A percentile compares a stretch with the other conserved stretches of the same genome.
phyloP scores from a whole-genome alignment of 2,888 invertebrate genomes.

The Notodonta dromedarius region DNA sequence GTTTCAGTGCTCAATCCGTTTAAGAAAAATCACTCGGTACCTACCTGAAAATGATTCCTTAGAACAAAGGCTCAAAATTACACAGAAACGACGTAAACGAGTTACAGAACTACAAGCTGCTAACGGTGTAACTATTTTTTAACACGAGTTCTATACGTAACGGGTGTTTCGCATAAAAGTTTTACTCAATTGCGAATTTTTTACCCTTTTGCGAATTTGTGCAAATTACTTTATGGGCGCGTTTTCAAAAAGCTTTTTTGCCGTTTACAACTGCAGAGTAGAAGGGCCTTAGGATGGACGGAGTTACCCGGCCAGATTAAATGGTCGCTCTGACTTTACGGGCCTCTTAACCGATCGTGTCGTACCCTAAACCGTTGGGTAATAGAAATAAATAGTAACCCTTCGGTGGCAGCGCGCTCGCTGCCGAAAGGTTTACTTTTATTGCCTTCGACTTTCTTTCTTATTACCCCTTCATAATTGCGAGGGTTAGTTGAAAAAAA shows the following conservation, averaged over 20 bases:
- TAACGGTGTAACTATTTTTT: conserved; percentile 58
- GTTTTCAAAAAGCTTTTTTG: conserved; percentile 69
- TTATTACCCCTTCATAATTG: conserved; percentile 77
- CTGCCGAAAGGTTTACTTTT: conserved; percentile 81
- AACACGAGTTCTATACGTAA: conserved; percentile 61
- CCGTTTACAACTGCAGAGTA: conserved; percentile 68
- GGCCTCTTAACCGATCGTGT: conserved; percentile 53
- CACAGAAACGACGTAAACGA: conserved; percentile 48
- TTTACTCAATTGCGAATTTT: conserved; percentile 59
- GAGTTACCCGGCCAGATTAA: conserved; percentile 50
- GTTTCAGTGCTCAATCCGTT: too few species aligned
- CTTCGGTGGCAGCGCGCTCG: conserved; percentile 76
- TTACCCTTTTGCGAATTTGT: conserved; percentile 82
- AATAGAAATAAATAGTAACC: conserved; percentile 79
- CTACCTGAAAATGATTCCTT: neutral
- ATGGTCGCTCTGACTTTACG: conserved; percentile 54
- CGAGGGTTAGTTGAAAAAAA: conserved; percentile 62
- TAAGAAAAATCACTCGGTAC: too few species aligned
- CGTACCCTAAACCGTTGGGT: conserved; percentile 65
- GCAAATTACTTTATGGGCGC: conserved; percentile 82
- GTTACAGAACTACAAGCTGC: conserved; percentile 60
- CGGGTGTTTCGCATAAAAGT: conserved; percentile 70
- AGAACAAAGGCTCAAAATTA: conserved; percentile 44
- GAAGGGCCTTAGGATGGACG: conserved; percentile 46
- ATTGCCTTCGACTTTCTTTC: conserved; percentile 76